These are phyloP conservation scores for Furcula furcula DNA, from an alignment of 2,888 invertebrate species.

Conservation along the genomic window DNA sequence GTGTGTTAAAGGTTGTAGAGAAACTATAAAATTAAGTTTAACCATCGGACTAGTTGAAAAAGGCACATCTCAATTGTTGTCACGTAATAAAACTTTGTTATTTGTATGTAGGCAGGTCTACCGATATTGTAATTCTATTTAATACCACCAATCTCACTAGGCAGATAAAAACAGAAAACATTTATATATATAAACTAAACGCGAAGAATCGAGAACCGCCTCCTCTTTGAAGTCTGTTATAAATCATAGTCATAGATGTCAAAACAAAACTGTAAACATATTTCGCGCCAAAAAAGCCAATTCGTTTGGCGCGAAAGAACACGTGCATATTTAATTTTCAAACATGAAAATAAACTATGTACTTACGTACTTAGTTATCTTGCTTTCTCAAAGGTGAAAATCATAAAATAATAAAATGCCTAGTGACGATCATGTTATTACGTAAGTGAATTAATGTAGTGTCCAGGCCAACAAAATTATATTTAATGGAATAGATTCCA, in stretches of 20 bases:
- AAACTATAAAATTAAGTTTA: conserved; percentile 24
- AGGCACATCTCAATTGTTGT: conserved; percentile 21
- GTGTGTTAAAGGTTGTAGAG: conserved; percentile 32
- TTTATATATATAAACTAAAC: not conserved
- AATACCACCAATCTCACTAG: conserved; percentile 17
- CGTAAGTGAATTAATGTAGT: conserved; percentile 27
- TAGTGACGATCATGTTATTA: conserved; percentile 23
- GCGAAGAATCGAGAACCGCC: no score
- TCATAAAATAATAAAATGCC: no score
- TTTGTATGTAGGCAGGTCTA: conserved; percentile 24
- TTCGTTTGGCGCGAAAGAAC: no score
- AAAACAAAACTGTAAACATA: no score
- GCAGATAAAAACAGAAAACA: not conserved
- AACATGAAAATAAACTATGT: no score
- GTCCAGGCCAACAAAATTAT: conserved; percentile 63
- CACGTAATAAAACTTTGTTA: conserved; percentile 20
- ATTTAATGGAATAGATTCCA: conserved; percentile 59
- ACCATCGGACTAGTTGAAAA: conserved; percentile 17
- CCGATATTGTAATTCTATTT: conserved; percentile 10
- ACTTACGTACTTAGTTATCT: no score
- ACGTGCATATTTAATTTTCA: no score
- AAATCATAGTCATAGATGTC: no score
- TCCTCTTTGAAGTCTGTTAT: no score
- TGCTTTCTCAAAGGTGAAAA: no score
- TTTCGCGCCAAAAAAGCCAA: no score